These are phyloP conservation scores for Meliscaeva auricollis DNA, from an alignment of 2,888 invertebrate species.

Conservation along the genomic window DNA sequence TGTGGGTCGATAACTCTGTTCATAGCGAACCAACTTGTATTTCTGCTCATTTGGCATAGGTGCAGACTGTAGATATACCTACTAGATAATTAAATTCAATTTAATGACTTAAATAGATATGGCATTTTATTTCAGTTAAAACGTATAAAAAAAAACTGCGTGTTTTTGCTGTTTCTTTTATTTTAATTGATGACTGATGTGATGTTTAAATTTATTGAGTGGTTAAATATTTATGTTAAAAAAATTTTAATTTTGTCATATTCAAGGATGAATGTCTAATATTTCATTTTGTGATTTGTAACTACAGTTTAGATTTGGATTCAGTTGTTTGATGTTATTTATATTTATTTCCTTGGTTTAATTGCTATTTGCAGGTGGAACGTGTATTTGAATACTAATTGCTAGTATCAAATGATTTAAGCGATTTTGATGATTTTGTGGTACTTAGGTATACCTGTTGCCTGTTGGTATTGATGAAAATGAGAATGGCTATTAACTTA, in stretches of 20 bases:
- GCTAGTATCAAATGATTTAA: slow-evolving; percentile 58
- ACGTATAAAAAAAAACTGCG: neutral
- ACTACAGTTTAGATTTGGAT: neutral
- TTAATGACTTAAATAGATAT: slow-evolving; percentile 66
- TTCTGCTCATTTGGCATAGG: neutral
- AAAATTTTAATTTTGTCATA: slow-evolving; percentile 56
- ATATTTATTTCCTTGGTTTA: slow-evolving; percentile 19
- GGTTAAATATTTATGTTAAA: slow-evolving; percentile 61
- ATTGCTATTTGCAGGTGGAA: neutral
- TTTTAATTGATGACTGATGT: slow-evolving; percentile 57
- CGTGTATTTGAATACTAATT: slow-evolving; percentile 58
- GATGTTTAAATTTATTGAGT: slow-evolving; percentile 67
- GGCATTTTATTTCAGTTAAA: slow-evolving; percentile 59
- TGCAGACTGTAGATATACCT: too few species aligned
- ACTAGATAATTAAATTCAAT: slow-evolving; percentile 70
- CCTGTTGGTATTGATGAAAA: slow-evolving; percentile 32
- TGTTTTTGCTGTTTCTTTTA: neutral
- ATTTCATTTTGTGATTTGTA: slow-evolving; percentile 33
- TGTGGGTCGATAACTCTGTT: neutral
- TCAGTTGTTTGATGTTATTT: slow-evolving; percentile 20
- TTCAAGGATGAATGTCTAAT: slow-evolving; percentile 51
- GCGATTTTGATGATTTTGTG: neutral
- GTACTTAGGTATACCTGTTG: too few species aligned
- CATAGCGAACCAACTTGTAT: neutral
- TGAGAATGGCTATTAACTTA: slow-evolving; percentile 50